Conservation (phyloP, 2,113 vertebrate species). For the Abramis brama region DNA sequence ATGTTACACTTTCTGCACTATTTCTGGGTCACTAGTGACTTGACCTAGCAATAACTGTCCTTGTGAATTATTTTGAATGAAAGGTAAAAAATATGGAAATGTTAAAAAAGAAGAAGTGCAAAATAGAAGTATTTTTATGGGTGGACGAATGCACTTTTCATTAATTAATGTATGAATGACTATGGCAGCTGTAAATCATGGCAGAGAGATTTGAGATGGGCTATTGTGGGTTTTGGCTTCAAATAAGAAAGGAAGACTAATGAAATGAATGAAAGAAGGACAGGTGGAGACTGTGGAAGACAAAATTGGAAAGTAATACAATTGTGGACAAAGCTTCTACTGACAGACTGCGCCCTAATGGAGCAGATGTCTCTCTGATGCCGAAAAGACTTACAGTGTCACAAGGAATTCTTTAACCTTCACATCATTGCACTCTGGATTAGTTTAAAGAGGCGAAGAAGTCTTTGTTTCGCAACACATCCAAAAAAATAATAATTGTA, state of each 20-base stretch:
- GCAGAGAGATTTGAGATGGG: conserved; percentile 32
- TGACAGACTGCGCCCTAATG: conserved; percentile 51
- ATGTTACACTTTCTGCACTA: background rate
- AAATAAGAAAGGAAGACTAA: conserved; percentile 30
- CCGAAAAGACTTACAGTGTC: conserved; percentile 23
- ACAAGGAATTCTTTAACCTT: conserved; percentile 36
- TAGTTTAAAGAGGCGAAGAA: background rate
- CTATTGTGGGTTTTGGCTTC: conserved; percentile 23
- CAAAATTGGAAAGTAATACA: conserved; percentile 55
- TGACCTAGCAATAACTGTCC: background rate
- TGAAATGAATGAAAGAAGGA: conserved; percentile 42
- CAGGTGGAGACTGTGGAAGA: conserved; percentile 49
- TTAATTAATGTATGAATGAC: background rate
- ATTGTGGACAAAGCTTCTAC: conserved; percentile 35
- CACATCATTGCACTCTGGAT: conserved; percentile 9
- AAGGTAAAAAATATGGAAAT: background rate
- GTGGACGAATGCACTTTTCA: background rate
- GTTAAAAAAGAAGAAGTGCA: background rate
- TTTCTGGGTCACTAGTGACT: background rate
- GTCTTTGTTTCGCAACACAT: background rate
- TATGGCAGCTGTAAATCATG: conserved; percentile 37
- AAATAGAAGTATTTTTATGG: background rate
- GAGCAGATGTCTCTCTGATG: conserved; percentile 54
- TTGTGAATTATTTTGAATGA: background rate
- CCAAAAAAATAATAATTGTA: background rate